Evolutionary conservation across 2,113 vertebrate genomes (phyloP), one percentile per base, ranked within the genome.

Genomic region (Nothobranchius furzeri): DNA sequence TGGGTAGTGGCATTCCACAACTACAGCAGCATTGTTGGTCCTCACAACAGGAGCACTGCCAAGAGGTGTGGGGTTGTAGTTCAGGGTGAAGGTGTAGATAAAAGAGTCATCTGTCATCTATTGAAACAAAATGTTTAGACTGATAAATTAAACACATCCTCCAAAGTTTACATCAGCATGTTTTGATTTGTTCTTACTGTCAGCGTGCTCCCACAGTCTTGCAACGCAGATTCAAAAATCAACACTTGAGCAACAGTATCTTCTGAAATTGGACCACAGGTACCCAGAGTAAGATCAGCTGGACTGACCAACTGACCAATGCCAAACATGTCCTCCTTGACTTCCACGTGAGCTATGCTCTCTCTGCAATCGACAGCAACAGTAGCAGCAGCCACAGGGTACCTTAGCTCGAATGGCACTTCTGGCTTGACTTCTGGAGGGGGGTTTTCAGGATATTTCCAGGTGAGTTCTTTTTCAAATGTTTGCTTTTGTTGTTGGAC

Each of bases 1-100:
- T 72, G 79, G 85, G 65, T 93, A 93, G 76, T 91, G 75, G 61
- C 92, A 93, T 55, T 90, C 81, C 42, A 90, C 77, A 65, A 82
- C 51, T 2, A 93, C 76, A 37, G 75, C 73, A 9, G 79, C 86
- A 6, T n/a, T 20, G 60, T 20, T 73, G 24, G 79, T 82, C 49
- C 90, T 90, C 30, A 92, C 53, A 11, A 93, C 81, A 50, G 70
- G 42, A 59, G 70, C 7, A 17, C 0, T 0, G 0, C 58, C 49
- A 24, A 79, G 0, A 55, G 56, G 12, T 52, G 10, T 25, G 3
- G 92, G 92, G 30, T 42, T 11, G 48, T 93, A 93, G 61, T 74
- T 74, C 24, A 93, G 45, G 12, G 5, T 46, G 45, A 77, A 92
- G 8, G 67, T 81, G 68, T 93, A 93, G 60, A 93, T 42, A 5